Conservation (phyloP, 2,888 invertebrate species). For the Endotricha flammealis region DNA sequence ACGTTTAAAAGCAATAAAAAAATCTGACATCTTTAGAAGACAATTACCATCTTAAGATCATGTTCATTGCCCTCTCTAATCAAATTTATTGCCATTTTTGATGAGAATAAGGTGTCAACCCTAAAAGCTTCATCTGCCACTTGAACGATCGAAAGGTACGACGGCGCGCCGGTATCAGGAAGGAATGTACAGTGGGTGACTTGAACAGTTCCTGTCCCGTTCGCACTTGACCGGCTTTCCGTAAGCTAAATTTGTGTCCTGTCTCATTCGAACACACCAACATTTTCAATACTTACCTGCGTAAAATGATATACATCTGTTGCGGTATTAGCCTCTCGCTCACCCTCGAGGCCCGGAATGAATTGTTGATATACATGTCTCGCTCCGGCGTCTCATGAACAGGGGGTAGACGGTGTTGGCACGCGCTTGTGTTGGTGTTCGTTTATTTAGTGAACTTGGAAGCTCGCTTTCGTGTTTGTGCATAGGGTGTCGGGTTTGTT, state of each 20-base stretch:
- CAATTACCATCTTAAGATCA: too few species aligned
- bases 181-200: constrained; percentile 78
- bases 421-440: constrained; percentile 73
- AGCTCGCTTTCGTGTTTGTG: constrained; percentile 74
- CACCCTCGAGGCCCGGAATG: constrained; percentile 42
- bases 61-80: too few species aligned
- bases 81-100: constrained; percentile 19
- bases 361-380: constrained; percentile 74
- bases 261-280: constrained; percentile 70
- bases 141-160: constrained; percentile 79
- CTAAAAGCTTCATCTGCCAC: constrained; percentile 78
- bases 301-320: constrained; percentile 78
- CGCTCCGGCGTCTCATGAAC: constrained; percentile 66
- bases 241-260: constrained; percentile 66
- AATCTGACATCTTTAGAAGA: too few species aligned
- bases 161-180: constrained; percentile 74
- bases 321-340: constrained; percentile 60
- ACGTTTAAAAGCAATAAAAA: too few species aligned
- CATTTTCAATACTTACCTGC: constrained; percentile 78
- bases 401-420: constrained; percentile 73
- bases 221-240: constrained; percentile 66
- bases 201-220: constrained; percentile 70
- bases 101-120: constrained; percentile 57
- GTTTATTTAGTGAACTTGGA: constrained; percentile 79
- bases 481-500: constrained; percentile 62